Base-by-base conservation (phyloP, 2,113 vertebrate genomes). In the Bufo bufo region DNA sequence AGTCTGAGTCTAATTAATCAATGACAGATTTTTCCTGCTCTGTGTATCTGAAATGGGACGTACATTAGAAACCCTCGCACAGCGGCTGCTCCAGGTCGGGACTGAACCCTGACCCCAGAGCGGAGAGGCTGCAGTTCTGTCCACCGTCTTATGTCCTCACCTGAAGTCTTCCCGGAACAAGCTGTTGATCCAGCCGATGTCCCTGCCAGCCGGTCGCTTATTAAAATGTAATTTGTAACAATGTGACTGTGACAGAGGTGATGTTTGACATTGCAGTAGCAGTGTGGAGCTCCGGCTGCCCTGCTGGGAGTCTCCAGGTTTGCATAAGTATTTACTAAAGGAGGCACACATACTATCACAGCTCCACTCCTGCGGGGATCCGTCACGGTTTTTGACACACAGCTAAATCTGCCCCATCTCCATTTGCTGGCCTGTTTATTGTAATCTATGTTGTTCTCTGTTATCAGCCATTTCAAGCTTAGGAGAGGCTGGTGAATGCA, bases 251-350 rank as follows among this genome's bases (percentile, higher is more conserved):
- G 50, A 58, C 45, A 47, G n/a, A 45, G 71, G 71, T 77, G 56
- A 77, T 5, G 43, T 87, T 75, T 52, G 43, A 74, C 52, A 19
- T 82, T 47, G 20, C 78, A 74, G 20, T 19, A 63, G 45, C 14
- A 86, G 14, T 19, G 79, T 63, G 54, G 66, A 49, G 19, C 63
- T 65, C 23, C n/a, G 20, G 33, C 49, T 16, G 43, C 14, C 14
- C 59, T 47, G 49, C 23, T 66, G 81, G 87, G 87, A 88, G 87
- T 16, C 59, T 45, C 87, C 72, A 58, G 54, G 74, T 84, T 88
- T 84, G 45, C 47, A 77, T 72, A 84, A 59, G 14, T 88, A 84
- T 88, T 88, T 84, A 84, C 87, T 84, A 84, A 88, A 49, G 87
- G 87, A 77, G 87, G 72, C 71, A 54, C 5, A 59, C 20, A 69